These are phyloP conservation scores for Nautilus pompilius DNA, from an alignment of 1,140 invertebrate species.

Conservation along the genomic window DNA sequence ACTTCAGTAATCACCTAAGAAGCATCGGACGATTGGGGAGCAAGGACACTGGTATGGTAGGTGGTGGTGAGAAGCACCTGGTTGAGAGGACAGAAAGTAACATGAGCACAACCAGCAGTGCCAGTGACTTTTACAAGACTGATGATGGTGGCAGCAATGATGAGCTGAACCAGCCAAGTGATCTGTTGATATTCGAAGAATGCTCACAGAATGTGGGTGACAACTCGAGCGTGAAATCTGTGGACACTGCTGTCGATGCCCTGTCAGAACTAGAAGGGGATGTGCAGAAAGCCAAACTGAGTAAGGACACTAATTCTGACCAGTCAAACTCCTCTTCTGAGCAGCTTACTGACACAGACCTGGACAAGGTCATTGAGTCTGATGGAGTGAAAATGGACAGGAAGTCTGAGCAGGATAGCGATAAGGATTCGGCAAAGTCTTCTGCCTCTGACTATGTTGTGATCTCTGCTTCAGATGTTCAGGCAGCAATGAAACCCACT, in stretches of 20 bases:
- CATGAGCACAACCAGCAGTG: constrained; percentile 36
- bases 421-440: constrained; percentile 15
- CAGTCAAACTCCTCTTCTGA: no score
- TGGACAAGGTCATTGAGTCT: constrained; percentile 12
- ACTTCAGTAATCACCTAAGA: constrained; percentile 8
- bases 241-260: constrained; percentile 34
- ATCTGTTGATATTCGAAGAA: constrained; percentile 5
- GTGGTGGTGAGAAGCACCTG: not conserved
- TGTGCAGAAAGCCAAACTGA: not conserved
- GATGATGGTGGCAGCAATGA: constrained; percentile 17
- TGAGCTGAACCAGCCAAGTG: constrained; percentile 8
- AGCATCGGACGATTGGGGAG: not conserved
- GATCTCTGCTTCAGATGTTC: constrained; percentile 51
- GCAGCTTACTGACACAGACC: no score
- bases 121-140: constrained; percentile 31
- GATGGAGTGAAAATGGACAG: constrained; percentile 9
- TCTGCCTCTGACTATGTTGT: constrained; percentile 75
- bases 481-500: constrained; percentile 32
- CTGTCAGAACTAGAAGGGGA: constrained; percentile 15
- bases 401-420: not conserved
- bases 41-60: not conserved
- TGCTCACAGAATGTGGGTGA: constrained; percentile 16
- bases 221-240: constrained; percentile 22
- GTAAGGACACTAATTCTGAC: no score
- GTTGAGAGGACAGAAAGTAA: constrained; percentile 19